phyloP scores from a whole-genome alignment of 2,888 invertebrate genomes.

The Pristionchus japonicus region DNA sequence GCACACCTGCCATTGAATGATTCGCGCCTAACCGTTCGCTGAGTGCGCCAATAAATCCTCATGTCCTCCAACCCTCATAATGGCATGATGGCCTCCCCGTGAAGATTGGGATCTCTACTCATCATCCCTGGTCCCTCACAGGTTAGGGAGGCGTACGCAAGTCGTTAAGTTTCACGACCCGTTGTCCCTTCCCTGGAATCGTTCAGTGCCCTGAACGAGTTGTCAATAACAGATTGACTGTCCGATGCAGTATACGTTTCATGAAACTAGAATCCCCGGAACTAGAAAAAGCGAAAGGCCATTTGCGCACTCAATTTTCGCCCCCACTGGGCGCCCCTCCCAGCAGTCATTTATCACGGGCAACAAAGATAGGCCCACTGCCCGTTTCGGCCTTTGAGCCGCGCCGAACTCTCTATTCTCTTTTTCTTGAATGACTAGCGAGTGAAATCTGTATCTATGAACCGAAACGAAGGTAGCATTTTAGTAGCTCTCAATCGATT shows the following conservation, averaged over 20 bases:
- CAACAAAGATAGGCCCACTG: conserved; percentile 13
- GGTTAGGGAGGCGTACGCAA: not conserved
- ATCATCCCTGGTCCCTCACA: not conserved
- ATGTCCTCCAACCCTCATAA: conserved; percentile 16
- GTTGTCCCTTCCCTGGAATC: not conserved
- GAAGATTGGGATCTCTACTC: not conserved
- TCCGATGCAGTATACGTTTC: not conserved
- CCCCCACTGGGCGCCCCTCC: not conserved
- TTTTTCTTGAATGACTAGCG: not conserved
- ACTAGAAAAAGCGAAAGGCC: not conserved
- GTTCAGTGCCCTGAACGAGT: not conserved
- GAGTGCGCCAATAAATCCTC: conserved; percentile 36
- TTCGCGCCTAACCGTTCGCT: not conserved
- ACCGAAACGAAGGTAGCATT: not conserved
- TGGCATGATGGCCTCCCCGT: not conserved
- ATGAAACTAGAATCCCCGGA: not conserved
- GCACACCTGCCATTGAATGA: not conserved
- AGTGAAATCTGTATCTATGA: not conserved
- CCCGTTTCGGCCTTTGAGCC: not conserved
- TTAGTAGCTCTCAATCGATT: no score
- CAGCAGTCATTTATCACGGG: conserved; percentile 17
- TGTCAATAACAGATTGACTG: not conserved
- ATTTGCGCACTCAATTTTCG: not conserved
- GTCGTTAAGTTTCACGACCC: not conserved
- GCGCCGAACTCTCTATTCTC: not conserved